Conservation (phyloP, 2,888 invertebrate genomes). For the Phengaris alcon region DNA sequence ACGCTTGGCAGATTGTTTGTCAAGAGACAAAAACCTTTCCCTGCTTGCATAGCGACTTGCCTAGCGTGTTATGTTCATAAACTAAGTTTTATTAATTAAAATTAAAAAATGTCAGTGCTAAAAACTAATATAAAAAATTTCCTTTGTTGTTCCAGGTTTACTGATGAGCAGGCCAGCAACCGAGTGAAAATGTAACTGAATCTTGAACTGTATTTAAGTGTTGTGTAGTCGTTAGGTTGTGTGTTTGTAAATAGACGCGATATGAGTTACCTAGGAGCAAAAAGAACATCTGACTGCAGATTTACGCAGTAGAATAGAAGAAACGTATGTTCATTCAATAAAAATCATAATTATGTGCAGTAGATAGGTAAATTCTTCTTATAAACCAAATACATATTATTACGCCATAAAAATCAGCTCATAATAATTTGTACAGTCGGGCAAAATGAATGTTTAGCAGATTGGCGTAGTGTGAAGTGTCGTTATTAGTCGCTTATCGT, state of each 20-base stretch:
- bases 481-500: no score
- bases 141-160: slow-evolving; percentile 54
- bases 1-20: background rate
- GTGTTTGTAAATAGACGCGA: slow-evolving; percentile 51
- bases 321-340: background rate
- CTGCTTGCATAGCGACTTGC: background rate
- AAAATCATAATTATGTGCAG: background rate
- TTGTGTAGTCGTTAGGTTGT: slow-evolving; percentile 43
- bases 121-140: slow-evolving; percentile 23
- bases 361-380: background rate
- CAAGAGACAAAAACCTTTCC: no score
- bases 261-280: slow-evolving; percentile 21
- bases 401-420: background rate
- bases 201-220: slow-evolving; percentile 57
- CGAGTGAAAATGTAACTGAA: slow-evolving; percentile 53
- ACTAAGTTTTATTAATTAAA: background rate
- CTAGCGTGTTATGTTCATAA: background rate
- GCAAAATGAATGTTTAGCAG: no score
- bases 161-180: slow-evolving; percentile 50
- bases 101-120: background rate
- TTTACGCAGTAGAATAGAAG: background rate
- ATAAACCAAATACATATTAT: background rate
- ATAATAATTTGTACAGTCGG: no score
- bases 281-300: background rate
- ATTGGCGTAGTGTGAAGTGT: no score